Conservation (phyloP, 2,113 vertebrate genomes). For the Phrynosoma blainvillii region DNA sequence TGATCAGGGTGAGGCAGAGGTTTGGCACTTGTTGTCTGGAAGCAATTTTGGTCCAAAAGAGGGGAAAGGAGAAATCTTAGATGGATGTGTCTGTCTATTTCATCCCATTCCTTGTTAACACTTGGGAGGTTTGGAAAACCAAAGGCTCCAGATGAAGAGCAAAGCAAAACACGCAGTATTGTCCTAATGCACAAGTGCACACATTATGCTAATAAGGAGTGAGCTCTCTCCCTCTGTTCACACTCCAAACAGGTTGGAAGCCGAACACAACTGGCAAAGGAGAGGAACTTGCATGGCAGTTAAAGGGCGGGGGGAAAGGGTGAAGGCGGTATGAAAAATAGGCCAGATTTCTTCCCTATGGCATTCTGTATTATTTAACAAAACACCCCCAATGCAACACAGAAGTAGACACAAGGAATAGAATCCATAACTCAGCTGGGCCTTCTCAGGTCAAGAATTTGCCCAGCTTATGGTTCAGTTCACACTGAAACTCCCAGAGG, state of each 20-base stretch:
- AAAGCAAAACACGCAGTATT: not conserved
- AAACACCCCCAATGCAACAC: constrained; percentile 49
- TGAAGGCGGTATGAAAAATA: constrained; percentile 10
- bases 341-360: constrained; percentile 31
- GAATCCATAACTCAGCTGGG: constrained; percentile 60
- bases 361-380: constrained; percentile 57
- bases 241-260: constrained; percentile 4
- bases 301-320: not conserved
- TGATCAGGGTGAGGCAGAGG: not conserved
- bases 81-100: not conserved
- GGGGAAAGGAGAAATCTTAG: not conserved
- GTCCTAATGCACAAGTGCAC: not conserved
- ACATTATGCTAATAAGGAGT: not conserved
- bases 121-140: not conserved
- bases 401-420: constrained; percentile 56
- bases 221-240: not conserved
- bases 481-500: too few relatives aligned
- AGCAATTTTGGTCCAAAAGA: not conserved
- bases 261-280: not conserved
- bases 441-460: not conserved
- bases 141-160: not conserved
- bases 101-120: not conserved
- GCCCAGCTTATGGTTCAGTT: constrained; percentile 19
- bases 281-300: constrained; percentile 9
- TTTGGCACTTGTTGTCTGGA: not conserved